A percentile compares a stretch with the other conserved stretches of the same genome.
Conservation (phyloP, 2,797 vertebrate genomes). For the Sarcoramphus papa region DNA sequence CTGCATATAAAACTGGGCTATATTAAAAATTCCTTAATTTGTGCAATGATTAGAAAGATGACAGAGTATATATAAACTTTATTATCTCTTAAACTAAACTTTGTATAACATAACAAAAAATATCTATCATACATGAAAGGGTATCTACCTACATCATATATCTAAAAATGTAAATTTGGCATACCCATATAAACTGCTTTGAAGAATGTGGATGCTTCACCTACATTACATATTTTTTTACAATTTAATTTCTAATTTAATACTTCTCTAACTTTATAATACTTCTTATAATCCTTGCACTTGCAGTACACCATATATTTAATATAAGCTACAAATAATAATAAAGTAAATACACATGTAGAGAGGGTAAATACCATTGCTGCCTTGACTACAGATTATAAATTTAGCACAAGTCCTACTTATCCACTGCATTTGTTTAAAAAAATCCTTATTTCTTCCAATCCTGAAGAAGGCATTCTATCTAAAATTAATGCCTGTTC, state of each 20-base stretch:
- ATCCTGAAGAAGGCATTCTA: not conserved
- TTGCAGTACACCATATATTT: not conserved
- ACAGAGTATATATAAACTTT: not conserved
- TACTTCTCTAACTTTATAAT: not conserved
- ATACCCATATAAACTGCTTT: not conserved
- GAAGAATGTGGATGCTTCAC: not conserved
- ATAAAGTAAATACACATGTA: not conserved
- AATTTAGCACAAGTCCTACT: not conserved
- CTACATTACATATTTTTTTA: not conserved
- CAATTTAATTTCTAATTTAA: not conserved
- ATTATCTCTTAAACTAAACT: not conserved
- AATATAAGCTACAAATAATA: not conserved
- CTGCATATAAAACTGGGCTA: not conserved
- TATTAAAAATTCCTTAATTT: not conserved
- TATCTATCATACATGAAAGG: not conserved
- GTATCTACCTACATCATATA: not conserved
- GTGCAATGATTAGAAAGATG: not conserved
- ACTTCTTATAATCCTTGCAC: not conserved
- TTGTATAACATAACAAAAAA: not conserved
- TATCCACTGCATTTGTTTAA: not conserved
- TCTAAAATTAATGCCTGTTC: not conserved
- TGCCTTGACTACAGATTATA: not conserved
- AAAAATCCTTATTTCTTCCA: not conserved
- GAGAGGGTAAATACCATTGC: not conserved
- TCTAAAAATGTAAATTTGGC: not conserved